A percentile compares a stretch with the other conserved stretches of the same genome.
phyloP scores from a whole-genome alignment of 2,888 invertebrate species.

The Clistopyga incitator region DNA sequence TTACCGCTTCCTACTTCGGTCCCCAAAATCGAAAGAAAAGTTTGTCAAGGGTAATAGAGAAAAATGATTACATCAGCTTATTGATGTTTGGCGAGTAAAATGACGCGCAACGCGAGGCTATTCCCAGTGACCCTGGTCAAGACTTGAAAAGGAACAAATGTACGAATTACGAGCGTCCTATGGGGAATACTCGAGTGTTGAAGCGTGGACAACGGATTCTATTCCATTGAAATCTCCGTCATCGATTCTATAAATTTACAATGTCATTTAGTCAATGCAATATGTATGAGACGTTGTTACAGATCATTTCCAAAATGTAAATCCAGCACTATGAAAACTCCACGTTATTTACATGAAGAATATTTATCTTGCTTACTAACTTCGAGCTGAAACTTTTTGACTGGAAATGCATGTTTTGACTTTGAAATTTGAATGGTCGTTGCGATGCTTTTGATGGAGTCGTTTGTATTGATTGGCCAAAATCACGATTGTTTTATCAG shows the following conservation, averaged over 20 bases:
- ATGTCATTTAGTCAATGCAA: neutral
- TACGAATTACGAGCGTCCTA: neutral
- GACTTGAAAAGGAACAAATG: neutral
- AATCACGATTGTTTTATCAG: neutral
- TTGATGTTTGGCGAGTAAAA: neutral
- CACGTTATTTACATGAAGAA: neutral
- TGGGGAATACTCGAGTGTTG: neutral
- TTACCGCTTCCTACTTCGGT: constrained; percentile 4
- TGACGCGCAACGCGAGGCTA: neutral
- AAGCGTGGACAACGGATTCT: neutral
- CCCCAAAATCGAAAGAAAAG: constrained; percentile 37
- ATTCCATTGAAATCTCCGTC: neutral
- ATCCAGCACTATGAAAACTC: neutral
- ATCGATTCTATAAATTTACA: neutral
- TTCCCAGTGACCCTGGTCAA: constrained; percentile 31
- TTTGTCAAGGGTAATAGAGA: neutral
- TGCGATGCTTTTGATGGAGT: neutral
- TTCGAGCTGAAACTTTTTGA: neutral
- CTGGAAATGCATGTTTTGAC: neutral
- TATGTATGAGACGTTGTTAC: neutral
- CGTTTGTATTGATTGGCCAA: neutral
- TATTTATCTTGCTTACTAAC: neutral
- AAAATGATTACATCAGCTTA: constrained; percentile 28
- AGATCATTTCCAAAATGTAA: neutral
- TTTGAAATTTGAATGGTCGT: neutral